Base-by-base conservation (phyloP, 2,113 vertebrate species). In the Caranx ignobilis region DNA sequence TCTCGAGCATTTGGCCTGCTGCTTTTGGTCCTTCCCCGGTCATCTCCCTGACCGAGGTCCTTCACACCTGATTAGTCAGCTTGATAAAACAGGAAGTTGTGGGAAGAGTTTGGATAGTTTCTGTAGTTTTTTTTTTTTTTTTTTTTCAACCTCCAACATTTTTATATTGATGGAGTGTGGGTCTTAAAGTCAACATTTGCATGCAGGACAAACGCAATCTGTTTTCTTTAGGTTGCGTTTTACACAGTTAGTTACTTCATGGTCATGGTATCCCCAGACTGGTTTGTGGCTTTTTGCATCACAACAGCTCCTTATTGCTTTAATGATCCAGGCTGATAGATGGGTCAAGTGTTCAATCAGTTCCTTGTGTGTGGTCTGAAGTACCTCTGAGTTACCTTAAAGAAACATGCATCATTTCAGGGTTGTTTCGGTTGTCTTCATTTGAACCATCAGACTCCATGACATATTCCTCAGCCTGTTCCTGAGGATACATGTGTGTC, bases 21-120 rank as follows among this genome's bases (percentile, higher is more conserved):
- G 72, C 78, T 77, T 57, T 13, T 37, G 63, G 18, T 59, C 39
- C 1, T 12, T 15, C 39, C 1, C 11, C 12, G n/a, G 50, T 75
- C 68, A 41, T 76, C 45, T 41, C 52, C 31, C 45, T 70, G 48
- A 62, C 61, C 0, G 12, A 66, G 11, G 75, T 80, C 75, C 70
- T 90, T 85, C 84, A 87, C 68, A 76, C 72, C 31, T 6, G 15
- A 81, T 79, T 61, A 66, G 54, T 82, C 37, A 57, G 37, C 48
- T 60, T 62, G 26, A 71, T 59, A 73, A 69, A n/a, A 60, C 59
- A 69, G 48, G 47, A 73, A 59, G 62, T 77, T 59, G 61, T 5
- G 12, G 62, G 41, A 77, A 68, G 43, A 59, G 13, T 39, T 13
- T 0, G 16, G 10, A 66, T 47, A 54, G 8, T 60, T 59, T 21